These are phyloP conservation scores for Chroicocephalus ridibundus DNA, from an alignment of 2,113 vertebrate species.

Conservation along the genomic window DNA sequence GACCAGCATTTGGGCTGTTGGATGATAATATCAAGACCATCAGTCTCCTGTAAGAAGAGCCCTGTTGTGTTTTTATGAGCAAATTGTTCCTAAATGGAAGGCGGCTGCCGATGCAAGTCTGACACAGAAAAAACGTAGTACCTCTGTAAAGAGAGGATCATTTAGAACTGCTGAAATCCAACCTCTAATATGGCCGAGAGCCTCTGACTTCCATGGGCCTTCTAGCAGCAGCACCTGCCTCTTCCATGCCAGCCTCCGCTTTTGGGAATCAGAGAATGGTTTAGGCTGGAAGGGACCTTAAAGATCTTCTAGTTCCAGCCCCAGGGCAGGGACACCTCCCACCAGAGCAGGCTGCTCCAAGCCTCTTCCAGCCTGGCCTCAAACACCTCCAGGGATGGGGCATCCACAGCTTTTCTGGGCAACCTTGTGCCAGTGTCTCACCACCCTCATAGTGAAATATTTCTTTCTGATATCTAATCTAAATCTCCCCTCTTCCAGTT, in stretches of 20 bases:
- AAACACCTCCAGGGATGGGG: not conserved
- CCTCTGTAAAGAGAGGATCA: not conserved
- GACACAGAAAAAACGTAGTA: not conserved
- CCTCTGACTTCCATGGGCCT: not conserved
- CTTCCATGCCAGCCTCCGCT: not conserved
- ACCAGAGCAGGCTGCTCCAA: not conserved
- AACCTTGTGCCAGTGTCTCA: not conserved
- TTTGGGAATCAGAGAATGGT: not conserved
- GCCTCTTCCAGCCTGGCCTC: not conserved
- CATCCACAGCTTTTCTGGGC: not conserved
- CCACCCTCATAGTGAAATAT: not conserved
- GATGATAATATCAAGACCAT: not conserved
- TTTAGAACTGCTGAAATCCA: not conserved
- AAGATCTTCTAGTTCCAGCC: not conserved
- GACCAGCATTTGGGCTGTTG: not conserved
- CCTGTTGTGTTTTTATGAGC: not conserved
- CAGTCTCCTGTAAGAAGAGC: not conserved
- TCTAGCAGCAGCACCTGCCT: not conserved
- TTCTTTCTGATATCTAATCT: not conserved
- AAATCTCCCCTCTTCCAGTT: not conserved
- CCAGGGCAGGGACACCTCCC: not conserved
- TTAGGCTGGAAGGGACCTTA: not conserved
- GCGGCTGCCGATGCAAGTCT: not conserved
- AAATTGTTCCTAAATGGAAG: not conserved
- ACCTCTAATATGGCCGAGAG: accelerated